phyloP scores from a whole-genome alignment of 2,888 invertebrate genomes.

The Callyntrura guangdongensis region DNA sequence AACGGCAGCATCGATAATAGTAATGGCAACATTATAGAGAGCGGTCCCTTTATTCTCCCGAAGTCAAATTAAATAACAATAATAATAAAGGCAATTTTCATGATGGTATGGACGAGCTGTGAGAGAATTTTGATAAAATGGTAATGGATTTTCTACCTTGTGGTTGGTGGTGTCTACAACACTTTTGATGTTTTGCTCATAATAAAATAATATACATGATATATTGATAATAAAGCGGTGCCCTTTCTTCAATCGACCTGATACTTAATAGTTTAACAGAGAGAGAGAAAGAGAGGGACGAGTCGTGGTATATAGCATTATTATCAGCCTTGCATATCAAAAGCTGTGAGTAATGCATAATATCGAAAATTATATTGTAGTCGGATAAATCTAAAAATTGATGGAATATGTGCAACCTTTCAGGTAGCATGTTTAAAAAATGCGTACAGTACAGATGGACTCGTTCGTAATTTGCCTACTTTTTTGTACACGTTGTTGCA shows the following conservation, averaged over 20 bases:
- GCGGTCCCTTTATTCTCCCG: slow-evolving; percentile 73
- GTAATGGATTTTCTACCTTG: slow-evolving; percentile 59
- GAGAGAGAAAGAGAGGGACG: background rate
- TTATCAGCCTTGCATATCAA: slow-evolving; percentile 60
- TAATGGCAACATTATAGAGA: slow-evolving; percentile 71
- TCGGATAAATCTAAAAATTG: slow-evolving; percentile 3
- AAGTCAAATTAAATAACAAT: slow-evolving; percentile 77
- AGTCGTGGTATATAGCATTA: slow-evolving; percentile 16
- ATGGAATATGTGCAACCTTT: slow-evolving; percentile 22
- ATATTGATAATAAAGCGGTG: slow-evolving; percentile 33
- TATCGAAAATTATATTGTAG: slow-evolving; percentile 25
- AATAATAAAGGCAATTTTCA: slow-evolving; percentile 76
- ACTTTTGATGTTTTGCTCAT: slow-evolving; percentile 48
- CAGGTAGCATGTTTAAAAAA: slow-evolving; percentile 13
- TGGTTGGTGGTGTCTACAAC: slow-evolving; percentile 41
- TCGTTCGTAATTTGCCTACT: background rate
- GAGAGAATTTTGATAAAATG: slow-evolving; percentile 76
- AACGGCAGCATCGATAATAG: slow-evolving; percentile 48
- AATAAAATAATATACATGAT: slow-evolving; percentile 24
- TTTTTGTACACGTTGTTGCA: background rate
- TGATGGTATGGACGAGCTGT: slow-evolving; percentile 74
- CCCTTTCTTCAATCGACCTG: slow-evolving; percentile 34
- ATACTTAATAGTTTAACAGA: slow-evolving; percentile 58
- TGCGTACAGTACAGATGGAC: background rate
- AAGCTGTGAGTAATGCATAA: slow-evolving; percentile 49